Base-by-base conservation (phyloP, 2,797 vertebrate genomes). In the Myoxocephalus aenaeus region DNA sequence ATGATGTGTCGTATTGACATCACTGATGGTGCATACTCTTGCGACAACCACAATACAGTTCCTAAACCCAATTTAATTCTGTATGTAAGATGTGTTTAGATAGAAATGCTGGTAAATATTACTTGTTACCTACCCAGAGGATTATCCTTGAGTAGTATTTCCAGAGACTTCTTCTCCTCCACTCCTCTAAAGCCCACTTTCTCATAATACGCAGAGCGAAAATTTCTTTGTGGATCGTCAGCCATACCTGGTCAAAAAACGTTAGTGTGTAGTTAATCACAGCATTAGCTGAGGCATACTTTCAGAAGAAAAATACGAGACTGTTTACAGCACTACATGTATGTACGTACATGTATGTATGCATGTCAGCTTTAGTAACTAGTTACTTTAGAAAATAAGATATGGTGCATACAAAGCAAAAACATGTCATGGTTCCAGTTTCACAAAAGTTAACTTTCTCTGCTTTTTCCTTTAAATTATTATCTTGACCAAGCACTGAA, bases 171-270 rank as follows among this genome's bases (percentile, higher is more conserved):
- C 94, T 99, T 99, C 87, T 99, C 98, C 90, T 99, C 98, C 77
- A 99, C 98, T 63, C 98, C 98, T 86, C 98, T 96, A 90, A 99
- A 99, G 0, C 98, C 98, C 76, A 99, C 96, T 83, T 99, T 99
- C 82, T 99, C 98, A 86, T 99, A 99, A 87, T 99, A 99, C 0
- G 97, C 96, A 0, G 98, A 99, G 56, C 98, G 97, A 34, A 99
- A 99, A 79, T 99, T 99, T 79, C 98, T 98, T 93, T 99, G 97
- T 1, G 97, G 96, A 90, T 99, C 98, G 0, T 99, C 98, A 40
- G 97, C 94, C 98, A 99, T 99, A 42, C 64, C 75, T 81, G 75
- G 70, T 1, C 48, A 57, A 77, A n/a, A 7, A 7, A 9, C 18
- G 13, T 22, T 6, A 71, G 9, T 13, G 13, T n/a, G 5, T 1